Percentiles rank a stretch among this genome's conserved stretches.
phyloP scores from a whole-genome alignment of 2,113 vertebrate genomes.

The Ivindomyrus marchei region DNA sequence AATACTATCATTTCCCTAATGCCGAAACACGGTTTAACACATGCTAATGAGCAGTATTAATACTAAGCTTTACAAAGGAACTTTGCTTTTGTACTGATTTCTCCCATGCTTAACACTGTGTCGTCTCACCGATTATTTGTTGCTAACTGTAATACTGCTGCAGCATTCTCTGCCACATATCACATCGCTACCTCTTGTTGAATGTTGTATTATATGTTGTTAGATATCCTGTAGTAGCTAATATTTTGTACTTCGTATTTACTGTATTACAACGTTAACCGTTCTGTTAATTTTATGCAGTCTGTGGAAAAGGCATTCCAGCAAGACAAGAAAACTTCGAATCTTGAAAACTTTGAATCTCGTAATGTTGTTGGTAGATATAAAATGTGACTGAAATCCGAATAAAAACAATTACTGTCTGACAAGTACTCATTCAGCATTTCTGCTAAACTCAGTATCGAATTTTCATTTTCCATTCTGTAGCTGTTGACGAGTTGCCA shows the following conservation, averaged over 20 bases:
- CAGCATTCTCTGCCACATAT: neutral
- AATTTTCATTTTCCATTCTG: neutral
- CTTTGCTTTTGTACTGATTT: neutral
- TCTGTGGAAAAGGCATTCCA: neutral
- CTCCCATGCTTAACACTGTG: neutral
- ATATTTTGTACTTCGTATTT: neutral
- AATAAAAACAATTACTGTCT: neutral
- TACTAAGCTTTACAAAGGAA: neutral
- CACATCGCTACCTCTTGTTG: neutral
- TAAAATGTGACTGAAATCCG: neutral
- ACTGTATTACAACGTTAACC: neutral
- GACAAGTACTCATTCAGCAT: neutral
- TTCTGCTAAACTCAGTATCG: neutral
- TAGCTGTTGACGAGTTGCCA: neutral
- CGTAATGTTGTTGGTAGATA: neutral
- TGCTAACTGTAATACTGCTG: neutral
- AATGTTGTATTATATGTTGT: neutral
- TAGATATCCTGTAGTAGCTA: neutral
- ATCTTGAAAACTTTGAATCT: neutral
- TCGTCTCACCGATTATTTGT: neutral
- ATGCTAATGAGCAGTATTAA: neutral
- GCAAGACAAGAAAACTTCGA: no score
- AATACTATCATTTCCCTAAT: neutral
- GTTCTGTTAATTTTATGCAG: neutral
- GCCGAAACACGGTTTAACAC: neutral